Percentiles rank a stretch among this genome's conserved stretches.
Evolutionary conservation across 2,113 vertebrate genomes (phyloP).

Genomic region (Phalacrocorax carbo): DNA sequence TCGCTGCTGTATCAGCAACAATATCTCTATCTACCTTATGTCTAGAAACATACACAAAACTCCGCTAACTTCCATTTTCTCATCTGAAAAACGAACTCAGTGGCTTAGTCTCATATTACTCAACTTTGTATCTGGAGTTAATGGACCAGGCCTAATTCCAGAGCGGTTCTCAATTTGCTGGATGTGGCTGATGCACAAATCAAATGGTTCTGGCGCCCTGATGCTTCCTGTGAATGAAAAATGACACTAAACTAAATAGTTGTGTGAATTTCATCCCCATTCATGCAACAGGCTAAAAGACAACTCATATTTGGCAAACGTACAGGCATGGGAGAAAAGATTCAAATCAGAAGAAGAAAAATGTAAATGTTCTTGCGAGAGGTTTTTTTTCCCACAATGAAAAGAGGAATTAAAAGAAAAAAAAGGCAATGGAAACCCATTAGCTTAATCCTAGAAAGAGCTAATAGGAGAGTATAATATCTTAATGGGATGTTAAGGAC

Average conservation of each 20-base stretch:
- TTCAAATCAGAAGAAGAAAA: background rate
- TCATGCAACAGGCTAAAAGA: background rate
- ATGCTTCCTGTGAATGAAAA: constrained; percentile 20
- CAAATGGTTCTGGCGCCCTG: constrained; percentile 2
- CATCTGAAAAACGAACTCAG: background rate
- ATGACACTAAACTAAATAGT: background rate
- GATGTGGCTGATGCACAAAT: constrained; percentile 4
- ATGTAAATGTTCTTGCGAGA: background rate
- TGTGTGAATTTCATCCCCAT: constrained; percentile 11
- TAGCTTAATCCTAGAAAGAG: background rate
- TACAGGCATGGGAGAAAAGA: background rate
- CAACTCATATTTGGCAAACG: constrained; percentile 15
- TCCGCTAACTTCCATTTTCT: background rate
- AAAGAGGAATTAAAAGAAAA: background rate
- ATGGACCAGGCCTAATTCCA: constrained; percentile 20
- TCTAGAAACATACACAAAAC: background rate
- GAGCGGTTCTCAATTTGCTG: background rate
- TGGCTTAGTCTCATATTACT: background rate
- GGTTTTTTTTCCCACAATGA: background rate
- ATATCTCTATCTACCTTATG: background rate
- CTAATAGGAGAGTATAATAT: background rate
- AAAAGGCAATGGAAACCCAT: background rate
- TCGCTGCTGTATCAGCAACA: background rate
- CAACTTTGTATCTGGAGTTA: background rate
- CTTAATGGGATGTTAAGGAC: background rate